A percentile compares a stretch with the other conserved stretches of the same genome.
Conservation (phyloP, 2,888 invertebrate genomes). For the Synergus itoensis region DNA sequence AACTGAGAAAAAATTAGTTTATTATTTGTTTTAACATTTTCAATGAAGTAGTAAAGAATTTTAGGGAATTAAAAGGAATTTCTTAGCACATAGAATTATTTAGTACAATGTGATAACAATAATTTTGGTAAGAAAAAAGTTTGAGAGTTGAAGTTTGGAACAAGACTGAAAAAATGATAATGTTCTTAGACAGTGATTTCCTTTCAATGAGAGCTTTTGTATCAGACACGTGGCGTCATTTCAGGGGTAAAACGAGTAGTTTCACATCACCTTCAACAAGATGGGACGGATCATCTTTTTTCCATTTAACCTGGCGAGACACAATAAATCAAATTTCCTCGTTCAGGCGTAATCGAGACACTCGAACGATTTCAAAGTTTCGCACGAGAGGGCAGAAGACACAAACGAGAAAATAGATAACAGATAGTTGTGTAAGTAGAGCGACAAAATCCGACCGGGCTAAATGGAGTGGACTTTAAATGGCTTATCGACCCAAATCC, state of each 20-base stretch:
- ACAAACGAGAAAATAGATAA: conserved; percentile 34
- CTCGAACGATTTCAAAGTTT: conserved; percentile 31
- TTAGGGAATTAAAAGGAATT: too few relatives aligned
- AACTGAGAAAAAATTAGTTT: not conserved
- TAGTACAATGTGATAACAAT: too few relatives aligned
- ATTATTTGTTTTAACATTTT: too few relatives aligned
- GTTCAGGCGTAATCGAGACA: conserved; percentile 24
- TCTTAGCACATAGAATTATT: too few relatives aligned
- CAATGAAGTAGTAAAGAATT: too few relatives aligned
- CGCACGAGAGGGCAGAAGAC: conserved; percentile 22
- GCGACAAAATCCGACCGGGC: not conserved
- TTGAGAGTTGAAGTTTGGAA: not conserved
- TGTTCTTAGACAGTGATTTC: not conserved
- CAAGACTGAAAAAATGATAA: not conserved
- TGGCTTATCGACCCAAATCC: not conserved
- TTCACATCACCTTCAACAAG: conserved; percentile 11
- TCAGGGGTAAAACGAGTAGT: not conserved
- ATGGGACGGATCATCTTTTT: conserved; percentile 30
- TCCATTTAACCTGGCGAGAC: conserved; percentile 33
- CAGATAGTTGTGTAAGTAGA: conserved; percentile 15
- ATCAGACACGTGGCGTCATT: not conserved
- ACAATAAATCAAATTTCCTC: conserved; percentile 40
- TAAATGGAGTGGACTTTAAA: conserved; percentile 4
- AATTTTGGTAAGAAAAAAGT: not conserved
- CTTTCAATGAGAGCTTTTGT: not conserved